Percentiles rank a stretch among this genome's conserved stretches.
Conservation (phyloP, 2,888 invertebrate genomes). For the Geophilus truncorum region DNA sequence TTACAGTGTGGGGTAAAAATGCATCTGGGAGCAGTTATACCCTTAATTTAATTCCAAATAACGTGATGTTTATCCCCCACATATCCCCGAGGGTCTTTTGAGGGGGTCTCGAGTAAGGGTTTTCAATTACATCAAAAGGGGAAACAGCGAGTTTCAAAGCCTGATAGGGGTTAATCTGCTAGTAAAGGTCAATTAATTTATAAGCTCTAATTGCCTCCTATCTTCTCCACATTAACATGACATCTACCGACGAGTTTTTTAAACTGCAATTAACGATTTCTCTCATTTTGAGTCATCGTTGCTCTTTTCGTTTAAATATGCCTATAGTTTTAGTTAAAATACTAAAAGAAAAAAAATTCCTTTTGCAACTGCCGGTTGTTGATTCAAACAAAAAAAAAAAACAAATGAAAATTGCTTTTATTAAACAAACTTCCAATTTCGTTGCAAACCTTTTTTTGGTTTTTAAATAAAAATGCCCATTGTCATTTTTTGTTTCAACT, state of each 20-base stretch:
- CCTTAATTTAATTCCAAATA: conserved; percentile 9
- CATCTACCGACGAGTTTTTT: neutral
- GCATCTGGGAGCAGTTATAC: neutral
- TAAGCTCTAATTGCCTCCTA: neutral
- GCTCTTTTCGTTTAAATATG: no score
- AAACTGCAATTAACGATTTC: neutral
- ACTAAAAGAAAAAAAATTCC: no score
- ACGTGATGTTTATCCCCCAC: conserved; percentile 19
- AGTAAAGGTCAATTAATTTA: neutral
- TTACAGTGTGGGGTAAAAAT: neutral
- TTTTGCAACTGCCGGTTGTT: neutral
- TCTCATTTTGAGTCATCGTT: no score
- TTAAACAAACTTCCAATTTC: neutral
- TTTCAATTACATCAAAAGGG: neutral
- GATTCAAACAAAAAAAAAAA: neutral
- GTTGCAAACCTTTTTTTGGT: neutral
- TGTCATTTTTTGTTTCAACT: neutral
- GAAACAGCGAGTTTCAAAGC: neutral
- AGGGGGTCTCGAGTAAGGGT: neutral
- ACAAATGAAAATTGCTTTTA: neutral
- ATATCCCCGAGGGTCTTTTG: neutral
- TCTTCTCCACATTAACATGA: neutral
- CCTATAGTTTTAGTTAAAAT: no score
- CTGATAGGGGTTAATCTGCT: neutral
- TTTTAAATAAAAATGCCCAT: neutral